Percentiles rank a stretch among this genome's conserved stretches.
Evolutionary conservation across 1,140 invertebrate species (phyloP).

Genomic region (Cydia strobilella): DNA sequence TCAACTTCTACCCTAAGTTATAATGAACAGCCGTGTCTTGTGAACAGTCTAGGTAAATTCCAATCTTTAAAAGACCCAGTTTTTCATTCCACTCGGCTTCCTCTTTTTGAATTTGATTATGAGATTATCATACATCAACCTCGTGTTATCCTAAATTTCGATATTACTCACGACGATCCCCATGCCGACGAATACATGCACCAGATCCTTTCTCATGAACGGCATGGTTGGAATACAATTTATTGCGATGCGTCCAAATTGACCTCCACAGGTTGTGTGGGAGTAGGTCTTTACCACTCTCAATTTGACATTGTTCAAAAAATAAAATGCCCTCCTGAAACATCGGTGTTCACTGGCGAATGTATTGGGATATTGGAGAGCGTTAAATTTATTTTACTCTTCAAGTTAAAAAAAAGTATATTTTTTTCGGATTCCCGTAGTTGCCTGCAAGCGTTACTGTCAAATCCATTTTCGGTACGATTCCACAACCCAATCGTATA

Average conservation of each 20-base stretch:
- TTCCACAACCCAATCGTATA: conserved; percentile 3
- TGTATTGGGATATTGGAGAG: conserved; percentile 34
- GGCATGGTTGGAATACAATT: conserved; percentile 20
- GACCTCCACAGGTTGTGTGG: background rate
- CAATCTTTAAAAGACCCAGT: background rate
- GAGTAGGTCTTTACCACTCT: background rate
- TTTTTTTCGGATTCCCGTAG: conserved; percentile 38
- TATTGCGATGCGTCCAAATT: background rate
- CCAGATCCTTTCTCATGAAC: background rate
- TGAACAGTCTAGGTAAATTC: background rate
- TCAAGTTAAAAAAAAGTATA: conserved; percentile 34
- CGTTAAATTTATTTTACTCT: conserved; percentile 36
- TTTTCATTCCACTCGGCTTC: background rate
- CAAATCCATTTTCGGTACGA: background rate
- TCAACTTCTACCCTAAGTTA: too few species aligned
- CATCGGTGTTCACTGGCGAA: conserved; percentile 32
- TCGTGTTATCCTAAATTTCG: background rate
- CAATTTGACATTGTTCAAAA: conserved; percentile 23
- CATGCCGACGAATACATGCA: background rate
- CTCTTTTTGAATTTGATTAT: background rate
- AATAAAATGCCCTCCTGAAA: too few species aligned
- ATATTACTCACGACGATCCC: background rate
- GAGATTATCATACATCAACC: background rate
- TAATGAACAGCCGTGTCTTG: background rate
- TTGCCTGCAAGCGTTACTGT: background rate